Evolutionary conservation across 2,113 vertebrate species (phyloP), one percentile per base, ranked within the genome.

Genomic region (Stegastes partitus): DNA sequence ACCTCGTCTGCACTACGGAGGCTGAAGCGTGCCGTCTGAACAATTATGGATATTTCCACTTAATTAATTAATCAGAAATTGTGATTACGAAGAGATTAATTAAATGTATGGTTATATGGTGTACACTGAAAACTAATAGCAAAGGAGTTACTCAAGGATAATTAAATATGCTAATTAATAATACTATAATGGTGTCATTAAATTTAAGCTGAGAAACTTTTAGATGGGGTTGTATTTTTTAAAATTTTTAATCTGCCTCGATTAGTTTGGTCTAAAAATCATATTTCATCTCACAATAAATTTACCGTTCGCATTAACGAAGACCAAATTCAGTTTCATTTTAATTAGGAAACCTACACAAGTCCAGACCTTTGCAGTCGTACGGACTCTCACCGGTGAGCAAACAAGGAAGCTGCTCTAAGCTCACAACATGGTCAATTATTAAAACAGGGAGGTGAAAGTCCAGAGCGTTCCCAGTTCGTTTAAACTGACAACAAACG

Each of bases 141-240:
- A 71, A 58, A 58, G 19, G 34, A 28, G 25, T 34, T 65, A 25
- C 25, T 51, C 25, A 64, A 45, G 21, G 12, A 59, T 23, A 47
- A 67, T 61, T 70, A 58, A 56, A 68, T 23, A 10, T 68, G 11
- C 26, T 59, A 44, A 61, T 68, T 70, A n/a, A 65, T 26, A 22
- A 10, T 11, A 9, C 0, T 6, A 31, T 53, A 26, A 67, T 70
- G 62, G 16, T 11, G 18, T 39, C 10, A 42, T 77, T 56, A 50
- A 49, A 34, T 21, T 6, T 50, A 61, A 22, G 19, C 57, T 64
- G 18, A 49, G 3, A 51, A 54, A 59, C 50, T 31, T 57, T 34
- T 1, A 42, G 39, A 42, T 12, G 12, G 39, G 31, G 7, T 34
- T 34, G 31, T 42, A 42, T 42, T 3, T 39, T 42, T 42, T 4